A percentile compares a stretch with the other conserved stretches of the same genome.
Evolutionary conservation across 2,797 vertebrate genomes (phyloP).

Genomic region (Lutjanus campechanus): DNA sequence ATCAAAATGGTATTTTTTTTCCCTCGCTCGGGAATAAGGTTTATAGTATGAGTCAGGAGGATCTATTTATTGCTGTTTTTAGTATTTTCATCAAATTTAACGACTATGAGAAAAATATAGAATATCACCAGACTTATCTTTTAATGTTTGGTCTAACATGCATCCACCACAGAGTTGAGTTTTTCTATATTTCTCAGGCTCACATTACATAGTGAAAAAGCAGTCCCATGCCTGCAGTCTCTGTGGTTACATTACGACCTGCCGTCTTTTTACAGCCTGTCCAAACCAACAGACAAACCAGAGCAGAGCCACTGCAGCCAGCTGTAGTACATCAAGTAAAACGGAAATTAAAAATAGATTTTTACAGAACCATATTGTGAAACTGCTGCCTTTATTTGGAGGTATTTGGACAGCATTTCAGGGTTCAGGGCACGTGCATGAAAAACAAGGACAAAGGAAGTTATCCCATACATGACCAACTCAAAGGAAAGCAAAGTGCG

Average conservation of each 20-base stretch:
- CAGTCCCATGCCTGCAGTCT: background rate
- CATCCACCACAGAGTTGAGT: background rate
- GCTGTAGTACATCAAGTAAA: constrained; percentile 12
- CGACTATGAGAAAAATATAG: background rate
- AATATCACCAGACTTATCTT: background rate
- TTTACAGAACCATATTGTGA: background rate
- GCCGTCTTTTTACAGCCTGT: constrained; percentile 30
- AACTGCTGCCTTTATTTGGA: constrained; percentile 7
- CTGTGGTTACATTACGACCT: constrained; percentile 32
- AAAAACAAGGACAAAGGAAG: constrained; percentile 29
- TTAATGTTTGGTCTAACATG: constrained; percentile 1
- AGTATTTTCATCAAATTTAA: background rate
- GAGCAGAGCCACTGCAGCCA: constrained; percentile 25
- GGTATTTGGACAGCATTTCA: constrained; percentile 15
- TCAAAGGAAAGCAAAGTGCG: constrained; percentile 10
- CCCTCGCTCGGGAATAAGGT: background rate
- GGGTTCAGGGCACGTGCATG: background rate
- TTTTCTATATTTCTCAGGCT: background rate
- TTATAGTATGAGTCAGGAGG: no score
- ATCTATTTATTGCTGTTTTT: background rate
- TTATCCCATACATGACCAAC: background rate
- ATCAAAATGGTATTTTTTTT: no score
- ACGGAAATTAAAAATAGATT: constrained; percentile 38
- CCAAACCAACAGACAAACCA: constrained; percentile 41
- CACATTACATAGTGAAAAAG: constrained; percentile 12